These are phyloP conservation scores for Laticauda colubrina DNA, from an alignment of 2,113 vertebrate species.

Conservation along the genomic window DNA sequence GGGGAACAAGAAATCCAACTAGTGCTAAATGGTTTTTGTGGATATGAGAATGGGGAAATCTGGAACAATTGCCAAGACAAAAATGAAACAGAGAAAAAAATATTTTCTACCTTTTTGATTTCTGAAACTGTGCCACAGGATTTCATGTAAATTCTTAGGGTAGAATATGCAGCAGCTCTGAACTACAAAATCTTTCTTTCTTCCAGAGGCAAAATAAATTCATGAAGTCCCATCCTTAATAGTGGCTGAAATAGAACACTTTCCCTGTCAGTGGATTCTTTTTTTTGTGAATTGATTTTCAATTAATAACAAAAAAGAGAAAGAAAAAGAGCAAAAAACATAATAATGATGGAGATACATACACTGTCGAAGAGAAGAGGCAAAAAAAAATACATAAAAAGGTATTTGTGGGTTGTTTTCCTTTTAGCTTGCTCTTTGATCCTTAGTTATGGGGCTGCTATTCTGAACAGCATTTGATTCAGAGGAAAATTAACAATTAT, in stretches of 20 bases:
- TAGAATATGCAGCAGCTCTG: constrained; percentile 4
- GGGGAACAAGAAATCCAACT: not conserved
- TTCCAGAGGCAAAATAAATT: constrained; percentile 38
- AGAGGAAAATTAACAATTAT: not conserved
- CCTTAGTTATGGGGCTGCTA: not conserved
- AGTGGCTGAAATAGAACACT: constrained; percentile 13
- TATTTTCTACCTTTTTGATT: constrained; percentile 54
- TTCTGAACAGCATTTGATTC: not conserved
- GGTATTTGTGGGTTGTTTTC: not conserved
- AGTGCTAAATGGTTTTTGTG: not conserved
- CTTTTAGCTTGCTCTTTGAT: not conserved
- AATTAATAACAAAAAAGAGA: not conserved
- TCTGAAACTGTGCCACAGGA: constrained; percentile 35
- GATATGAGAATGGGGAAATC: not conserved
- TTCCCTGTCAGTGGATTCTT: constrained; percentile 33
- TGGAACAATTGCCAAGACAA: not conserved
- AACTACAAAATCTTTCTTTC: constrained; percentile 37
- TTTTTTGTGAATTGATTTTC: not conserved
- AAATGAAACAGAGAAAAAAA: constrained; percentile 6
- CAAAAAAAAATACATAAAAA: not conserved
- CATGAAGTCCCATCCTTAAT: constrained; percentile 33
- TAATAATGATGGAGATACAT: not conserved
- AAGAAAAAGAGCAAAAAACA: not conserved
- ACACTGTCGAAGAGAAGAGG: not conserved
- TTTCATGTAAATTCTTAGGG: constrained; percentile 36